Conservation (phyloP, 1,140 invertebrate genomes). For the Aphaenogaster ashmeadi region DNA sequence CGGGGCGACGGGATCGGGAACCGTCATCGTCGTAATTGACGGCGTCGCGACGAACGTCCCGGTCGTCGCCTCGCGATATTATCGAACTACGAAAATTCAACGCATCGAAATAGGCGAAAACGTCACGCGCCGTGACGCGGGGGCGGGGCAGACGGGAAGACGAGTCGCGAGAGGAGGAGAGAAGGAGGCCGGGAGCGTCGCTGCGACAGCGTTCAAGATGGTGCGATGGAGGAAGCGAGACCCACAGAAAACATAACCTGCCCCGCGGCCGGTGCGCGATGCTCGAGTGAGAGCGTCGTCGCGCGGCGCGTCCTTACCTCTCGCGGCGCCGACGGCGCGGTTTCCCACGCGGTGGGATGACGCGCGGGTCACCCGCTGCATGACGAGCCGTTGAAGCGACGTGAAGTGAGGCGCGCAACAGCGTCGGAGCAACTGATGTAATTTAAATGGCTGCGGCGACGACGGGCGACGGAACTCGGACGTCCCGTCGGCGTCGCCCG, state of each 20-base stretch:
- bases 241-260: slow-evolving; percentile 74
- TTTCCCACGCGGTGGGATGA: not conserved
- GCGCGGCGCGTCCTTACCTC: slow-evolving; percentile 57
- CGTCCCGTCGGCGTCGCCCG: not conserved
- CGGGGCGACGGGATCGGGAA: not conserved
- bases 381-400: not conserved
- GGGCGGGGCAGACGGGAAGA: not conserved
- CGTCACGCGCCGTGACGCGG: not conserved
- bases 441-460: too few species aligned
- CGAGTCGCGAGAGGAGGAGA: not conserved
- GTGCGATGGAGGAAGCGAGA: slow-evolving; percentile 62
- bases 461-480: too few species aligned
- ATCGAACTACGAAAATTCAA: not conserved
- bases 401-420: not conserved
- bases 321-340: slow-evolving; percentile 43
- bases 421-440: too few species aligned
- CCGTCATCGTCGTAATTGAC: not conserved
- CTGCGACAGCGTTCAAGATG: slow-evolving; percentile 69
- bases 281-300: slow-evolving; percentile 59
- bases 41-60: not conserved
- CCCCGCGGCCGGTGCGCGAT: not conserved
- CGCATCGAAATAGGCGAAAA: not conserved
- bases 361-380: slow-evolving; percentile 20
- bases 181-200: not conserved
- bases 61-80: not conserved